Evolutionary conservation across 1,140 invertebrate species (phyloP).

Genomic region (Formica selysi): DNA sequence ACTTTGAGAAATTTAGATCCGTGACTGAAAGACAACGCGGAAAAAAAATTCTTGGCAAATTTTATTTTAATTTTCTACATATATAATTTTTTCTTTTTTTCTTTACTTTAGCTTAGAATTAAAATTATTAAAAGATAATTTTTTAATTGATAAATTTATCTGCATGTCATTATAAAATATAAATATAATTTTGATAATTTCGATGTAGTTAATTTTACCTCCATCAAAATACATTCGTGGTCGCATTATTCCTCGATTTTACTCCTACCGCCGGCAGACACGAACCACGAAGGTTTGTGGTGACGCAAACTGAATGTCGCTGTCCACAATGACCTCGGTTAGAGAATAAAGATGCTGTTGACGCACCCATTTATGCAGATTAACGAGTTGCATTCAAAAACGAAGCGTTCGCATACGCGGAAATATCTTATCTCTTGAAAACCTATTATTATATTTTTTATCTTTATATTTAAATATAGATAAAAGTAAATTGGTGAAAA

Average conservation of each 20-base stretch:
- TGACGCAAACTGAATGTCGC: constrained; percentile 5
- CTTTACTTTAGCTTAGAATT: not conserved
- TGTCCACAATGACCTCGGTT: not conserved
- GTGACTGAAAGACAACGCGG: not conserved
- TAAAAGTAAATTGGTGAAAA: not conserved
- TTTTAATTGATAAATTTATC: not conserved
- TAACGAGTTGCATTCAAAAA: constrained; percentile 15
- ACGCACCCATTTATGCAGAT: constrained; percentile 5
- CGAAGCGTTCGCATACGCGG: not conserved
- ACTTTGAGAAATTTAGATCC: not conserved
- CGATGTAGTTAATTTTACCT: not conserved
- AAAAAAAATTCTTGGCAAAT: not conserved
- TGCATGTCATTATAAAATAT: too few relatives aligned
- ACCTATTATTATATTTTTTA: constrained; percentile 1
- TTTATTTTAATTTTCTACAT: not conserved
- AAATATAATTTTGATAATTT: not conserved
- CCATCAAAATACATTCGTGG: not conserved
- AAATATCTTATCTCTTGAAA: not conserved
- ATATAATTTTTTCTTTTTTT: not conserved
- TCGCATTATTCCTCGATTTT: constrained; percentile 33
- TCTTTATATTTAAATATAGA: not conserved
- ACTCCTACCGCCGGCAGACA: not conserved
- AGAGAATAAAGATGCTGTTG: constrained; percentile 13
- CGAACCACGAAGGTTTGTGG: constrained; percentile 16
- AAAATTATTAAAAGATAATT: not conserved